Conservation (phyloP, 2,113 vertebrate genomes). For the Agapornis roseicollis region DNA sequence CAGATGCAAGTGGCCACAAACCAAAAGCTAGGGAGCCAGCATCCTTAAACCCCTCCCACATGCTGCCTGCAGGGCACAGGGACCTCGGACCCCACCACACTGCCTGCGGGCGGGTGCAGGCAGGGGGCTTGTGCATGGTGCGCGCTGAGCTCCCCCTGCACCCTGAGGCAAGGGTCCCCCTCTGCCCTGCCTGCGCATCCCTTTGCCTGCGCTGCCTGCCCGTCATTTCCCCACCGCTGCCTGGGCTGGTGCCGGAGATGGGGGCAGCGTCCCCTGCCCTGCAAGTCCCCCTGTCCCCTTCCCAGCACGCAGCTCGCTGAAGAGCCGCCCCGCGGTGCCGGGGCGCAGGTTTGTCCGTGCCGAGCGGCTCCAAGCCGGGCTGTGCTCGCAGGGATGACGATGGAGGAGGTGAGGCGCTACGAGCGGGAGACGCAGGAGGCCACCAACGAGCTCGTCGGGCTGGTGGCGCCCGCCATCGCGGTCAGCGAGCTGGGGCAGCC, state of each 20-base stretch:
- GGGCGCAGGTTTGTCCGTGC: not conserved
- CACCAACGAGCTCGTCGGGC: slow-evolving; percentile 76
- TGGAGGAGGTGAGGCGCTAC: slow-evolving; percentile 75
- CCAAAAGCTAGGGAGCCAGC: slow-evolving; percentile 67
- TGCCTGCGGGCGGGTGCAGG: not conserved
- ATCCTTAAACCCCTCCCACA: not conserved
- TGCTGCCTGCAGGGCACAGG: not conserved
- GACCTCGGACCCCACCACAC: not conserved
- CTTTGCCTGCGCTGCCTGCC: not conserved
- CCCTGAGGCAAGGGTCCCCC: not conserved
- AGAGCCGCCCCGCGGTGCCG: not conserved
- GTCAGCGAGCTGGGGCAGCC: slow-evolving; percentile 57
- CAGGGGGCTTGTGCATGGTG: not conserved
- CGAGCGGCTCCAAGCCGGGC: not conserved
- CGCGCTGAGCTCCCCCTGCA: not conserved
- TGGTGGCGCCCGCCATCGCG: slow-evolving; percentile 65
- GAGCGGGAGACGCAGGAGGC: slow-evolving; percentile 75
- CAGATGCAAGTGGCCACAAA: slow-evolving; percentile 75
- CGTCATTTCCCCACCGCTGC: not conserved
- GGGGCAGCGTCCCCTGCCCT: not conserved
- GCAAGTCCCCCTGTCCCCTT: not conserved
- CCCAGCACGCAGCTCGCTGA: not conserved
- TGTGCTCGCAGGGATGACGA: slow-evolving; percentile 73
- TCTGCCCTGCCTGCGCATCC: not conserved
- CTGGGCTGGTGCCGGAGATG: not conserved